A percentile compares a stretch with the other conserved stretches of the same genome.
These are phyloP conservation scores for Myotis findleyi DNA, from an alignment of 2,797 vertebrate species.

Conservation along the genomic window DNA sequence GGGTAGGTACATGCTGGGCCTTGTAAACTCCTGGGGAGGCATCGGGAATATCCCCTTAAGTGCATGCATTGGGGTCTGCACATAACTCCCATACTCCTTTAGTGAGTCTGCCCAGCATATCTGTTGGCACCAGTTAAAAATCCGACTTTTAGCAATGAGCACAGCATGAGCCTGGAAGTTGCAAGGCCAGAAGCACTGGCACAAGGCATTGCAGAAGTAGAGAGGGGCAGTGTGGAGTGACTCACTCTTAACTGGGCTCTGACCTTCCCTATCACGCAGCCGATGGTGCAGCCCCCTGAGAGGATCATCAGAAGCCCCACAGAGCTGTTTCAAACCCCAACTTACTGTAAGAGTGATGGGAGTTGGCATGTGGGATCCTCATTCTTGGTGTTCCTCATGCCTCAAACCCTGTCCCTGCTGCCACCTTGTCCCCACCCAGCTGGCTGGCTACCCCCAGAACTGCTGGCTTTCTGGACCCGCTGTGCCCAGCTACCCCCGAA, in stretches of 20 bases:
- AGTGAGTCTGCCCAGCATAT: background rate
- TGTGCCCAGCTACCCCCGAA: conserved; percentile 75
- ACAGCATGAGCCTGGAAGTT: background rate
- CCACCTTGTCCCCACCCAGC: conserved; percentile 73
- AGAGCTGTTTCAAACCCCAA: conserved; percentile 86
- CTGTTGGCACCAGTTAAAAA: background rate
- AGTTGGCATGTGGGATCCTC: background rate
- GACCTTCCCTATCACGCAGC: conserved; percentile 32
- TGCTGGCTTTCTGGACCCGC: conserved; percentile 87
- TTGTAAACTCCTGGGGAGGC: background rate
- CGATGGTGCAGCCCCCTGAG: conserved; percentile 77
- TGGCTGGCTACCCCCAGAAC: conserved; percentile 84
- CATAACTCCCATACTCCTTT: background rate
- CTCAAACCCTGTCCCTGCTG: background rate
- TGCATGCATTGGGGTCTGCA: background rate
- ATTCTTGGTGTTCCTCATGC: background rate
- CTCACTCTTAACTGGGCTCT: background rate
- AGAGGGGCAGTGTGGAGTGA: background rate
- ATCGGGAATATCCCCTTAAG: background rate
- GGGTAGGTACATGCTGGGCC: background rate
- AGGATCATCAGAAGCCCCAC: conserved; percentile 69
- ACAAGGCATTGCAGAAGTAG: background rate
- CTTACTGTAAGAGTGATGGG: conserved; percentile 81
- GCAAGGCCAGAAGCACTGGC: background rate
- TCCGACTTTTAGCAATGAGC: background rate